Base-by-base conservation (phyloP, 2,797 vertebrate species). In the Aulostomus chinensis region DNA sequence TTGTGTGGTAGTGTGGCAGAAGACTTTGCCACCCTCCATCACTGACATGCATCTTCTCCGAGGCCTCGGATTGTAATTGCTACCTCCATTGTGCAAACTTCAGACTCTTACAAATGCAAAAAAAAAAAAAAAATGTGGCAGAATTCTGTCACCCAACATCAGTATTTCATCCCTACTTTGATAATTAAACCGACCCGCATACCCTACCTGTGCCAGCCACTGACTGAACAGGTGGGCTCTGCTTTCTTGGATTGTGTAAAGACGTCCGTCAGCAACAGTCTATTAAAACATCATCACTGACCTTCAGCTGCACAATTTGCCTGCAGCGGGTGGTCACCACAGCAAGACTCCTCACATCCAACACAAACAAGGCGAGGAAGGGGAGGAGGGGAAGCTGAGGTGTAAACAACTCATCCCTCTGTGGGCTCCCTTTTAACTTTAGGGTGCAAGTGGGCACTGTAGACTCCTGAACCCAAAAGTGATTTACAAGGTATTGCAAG, bases 251-350 rank as follows among this genome's bases (percentile, higher is more conserved):
- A 17, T 9, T 26, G 17, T 48, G 43, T 67, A 20, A 71, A 70
- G 67, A 56, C 58, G 39, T 80, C 84, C 30, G 20, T 86, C 82
- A 77, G 22, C 84, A 63, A 10, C 24, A 50, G 36, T 32, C 59
- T 50, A 72, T 81, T 77, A 69, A 70, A 47, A 66, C 58, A 48
- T 75, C 78, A 76, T 33, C 22, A 5, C 3, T 43, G 39, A 54
- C 39, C 41, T 20, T n/a, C 28, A 22, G 2, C 37, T 7, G 22
- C 16, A 29, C 49, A 64, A 32, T 73, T 53, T 42, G 38, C 70
- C 46, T 52, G 53, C 49, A 76, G 67, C 82, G 78, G 78, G 65
- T 80, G 74, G 10, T 20, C 9, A 10, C 24, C 20, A 9, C 29
- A 39, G 30, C 8, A 33, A 15, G 28, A 42, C 34, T 51, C 31